Evolutionary conservation across 2,888 invertebrate genomes (phyloP).

Genomic region (Drosophila kambysellisi): DNA sequence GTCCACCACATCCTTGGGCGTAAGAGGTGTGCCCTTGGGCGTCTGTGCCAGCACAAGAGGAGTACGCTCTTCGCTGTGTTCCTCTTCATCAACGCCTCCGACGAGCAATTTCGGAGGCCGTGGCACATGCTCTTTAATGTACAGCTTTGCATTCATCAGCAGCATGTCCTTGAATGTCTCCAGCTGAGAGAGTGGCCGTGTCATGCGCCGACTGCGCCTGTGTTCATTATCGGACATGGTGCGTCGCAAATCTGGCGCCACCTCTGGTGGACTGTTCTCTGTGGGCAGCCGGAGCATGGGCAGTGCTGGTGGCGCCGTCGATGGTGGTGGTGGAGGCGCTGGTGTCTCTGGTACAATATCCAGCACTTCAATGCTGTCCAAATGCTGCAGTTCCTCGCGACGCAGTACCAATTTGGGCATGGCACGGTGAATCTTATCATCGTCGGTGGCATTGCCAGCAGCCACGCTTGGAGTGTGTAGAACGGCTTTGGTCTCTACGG

Average conservation of each 20-base stretch:
- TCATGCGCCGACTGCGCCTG: conserved; percentile 52
- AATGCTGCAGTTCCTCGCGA: conserved; percentile 45
- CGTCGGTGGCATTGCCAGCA: conserved; percentile 76
- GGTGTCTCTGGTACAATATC: conserved; percentile 85
- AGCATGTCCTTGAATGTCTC: conserved; percentile 85
- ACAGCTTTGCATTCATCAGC: conserved; percentile 87
- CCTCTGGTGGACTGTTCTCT: conserved; percentile 31
- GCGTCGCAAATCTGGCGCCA: conserved; percentile 58
- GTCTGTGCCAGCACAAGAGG: conserved; percentile 39
- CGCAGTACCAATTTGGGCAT: conserved; percentile 49
- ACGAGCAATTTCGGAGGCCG: conserved; percentile 85
- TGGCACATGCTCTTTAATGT: conserved; percentile 86
- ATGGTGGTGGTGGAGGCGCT: conserved; percentile 86
- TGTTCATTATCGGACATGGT: conserved; percentile 59
- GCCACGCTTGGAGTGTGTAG: conserved; percentile 45
- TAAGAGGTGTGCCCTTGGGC: conserved; percentile 56
- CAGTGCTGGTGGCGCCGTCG: conserved; percentile 57
- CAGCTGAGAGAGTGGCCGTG: conserved; percentile 75
- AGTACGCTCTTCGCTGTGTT: conserved; percentile 66
- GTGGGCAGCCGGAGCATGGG: conserved; percentile 42
- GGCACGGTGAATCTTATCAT: conserved; percentile 77
- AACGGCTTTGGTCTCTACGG: conserved; percentile 64
- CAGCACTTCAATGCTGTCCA: conserved; percentile 70
- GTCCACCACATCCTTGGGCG: conserved; percentile 81
- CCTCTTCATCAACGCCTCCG: conserved; percentile 85